Base-by-base conservation (phyloP, 2,888 invertebrate genomes). In the Caenorhabditis sp. region DNA sequence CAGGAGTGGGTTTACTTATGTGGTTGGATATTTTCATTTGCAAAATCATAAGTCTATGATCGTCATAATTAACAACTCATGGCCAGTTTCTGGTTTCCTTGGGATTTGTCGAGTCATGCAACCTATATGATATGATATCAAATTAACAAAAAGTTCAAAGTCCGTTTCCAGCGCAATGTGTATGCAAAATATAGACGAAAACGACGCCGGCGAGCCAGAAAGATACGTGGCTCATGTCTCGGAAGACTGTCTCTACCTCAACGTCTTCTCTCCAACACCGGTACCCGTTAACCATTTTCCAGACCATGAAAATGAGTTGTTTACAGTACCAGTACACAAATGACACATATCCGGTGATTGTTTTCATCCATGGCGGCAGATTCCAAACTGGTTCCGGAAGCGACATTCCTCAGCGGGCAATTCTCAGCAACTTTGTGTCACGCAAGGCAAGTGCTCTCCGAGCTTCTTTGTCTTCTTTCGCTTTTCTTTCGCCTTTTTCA, bases 301-400 rank as follows among this genome's bases (percentile, higher is more conserved):
- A 50, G n/a, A 5, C 13, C 1, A 9, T 35, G n/a, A 37, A 28
- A 37, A 22, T 50, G 24, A 11, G 37, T 18, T 47, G 22, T 51
- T 80, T 85, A 47, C 83, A 88, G 86, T 88, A 89, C 81, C 85
- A 90, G 83, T 90, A 89, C 82, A 89, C 88, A 37, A 91, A 91
- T 80, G 89, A 90, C 79, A 90, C 89, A 55, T 97, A 95, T 92
- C 96, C 97, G 0, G 97, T 97, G 0, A 96, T 98, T 95, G 94
- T 98, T 68, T 97, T 97, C 92, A 96, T 98, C 86, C 97, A 98
- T 92, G 97, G 97, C 0, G 97, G 97, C 0, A 96, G 96, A 92
- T 97, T 96, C 92, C 94, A 95, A 47, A 95, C 95, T 62, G 97
- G 97, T 40, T 87, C 82, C 65, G 87, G 87, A 51, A 85, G 80